phyloP scores from a whole-genome alignment of 1,140 invertebrate species.

The Aphaenogaster rudis region DNA sequence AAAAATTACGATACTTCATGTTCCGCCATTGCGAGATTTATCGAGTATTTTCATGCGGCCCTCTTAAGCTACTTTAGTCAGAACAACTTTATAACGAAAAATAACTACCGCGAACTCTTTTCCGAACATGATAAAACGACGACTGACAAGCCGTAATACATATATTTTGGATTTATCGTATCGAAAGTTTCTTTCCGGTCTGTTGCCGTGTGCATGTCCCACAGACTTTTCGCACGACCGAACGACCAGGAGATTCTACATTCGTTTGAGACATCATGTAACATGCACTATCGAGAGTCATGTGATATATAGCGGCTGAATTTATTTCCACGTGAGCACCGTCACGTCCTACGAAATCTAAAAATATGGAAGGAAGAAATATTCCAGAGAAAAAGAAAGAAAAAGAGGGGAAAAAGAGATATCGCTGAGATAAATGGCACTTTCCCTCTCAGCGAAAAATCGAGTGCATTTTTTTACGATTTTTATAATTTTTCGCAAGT shows the following conservation, averaged over 20 bases:
- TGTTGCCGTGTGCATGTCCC: constrained; percentile 12
- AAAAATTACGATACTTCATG: neutral
- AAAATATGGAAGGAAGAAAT: constrained; percentile 42
- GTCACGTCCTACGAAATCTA: constrained; percentile 43
- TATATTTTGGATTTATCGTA: constrained; percentile 61
- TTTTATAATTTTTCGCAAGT: neutral
- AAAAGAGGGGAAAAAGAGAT: no score
- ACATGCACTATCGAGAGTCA: constrained; percentile 45
- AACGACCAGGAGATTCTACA: constrained; percentile 38
- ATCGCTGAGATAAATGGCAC: neutral
- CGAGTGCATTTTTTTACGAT: neutral
- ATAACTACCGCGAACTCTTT: constrained; percentile 11
- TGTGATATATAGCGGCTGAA: constrained; percentile 42
- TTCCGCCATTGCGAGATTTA: constrained; percentile 13
- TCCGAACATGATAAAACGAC: constrained; percentile 24
- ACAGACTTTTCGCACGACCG: constrained; percentile 44
- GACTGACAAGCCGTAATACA: constrained; percentile 44
- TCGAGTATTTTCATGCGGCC: neutral
- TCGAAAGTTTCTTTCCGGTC: constrained; percentile 49
- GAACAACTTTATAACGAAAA: constrained; percentile 39
- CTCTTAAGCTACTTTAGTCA: constrained; percentile 16
- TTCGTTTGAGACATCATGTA: constrained; percentile 59
- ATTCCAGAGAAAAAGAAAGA: neutral
- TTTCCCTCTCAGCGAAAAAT: neutral
- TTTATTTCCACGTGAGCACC: constrained; percentile 39